Conservation (phyloP, 2,113 vertebrate genomes). For the Grantiella picta region DNA sequence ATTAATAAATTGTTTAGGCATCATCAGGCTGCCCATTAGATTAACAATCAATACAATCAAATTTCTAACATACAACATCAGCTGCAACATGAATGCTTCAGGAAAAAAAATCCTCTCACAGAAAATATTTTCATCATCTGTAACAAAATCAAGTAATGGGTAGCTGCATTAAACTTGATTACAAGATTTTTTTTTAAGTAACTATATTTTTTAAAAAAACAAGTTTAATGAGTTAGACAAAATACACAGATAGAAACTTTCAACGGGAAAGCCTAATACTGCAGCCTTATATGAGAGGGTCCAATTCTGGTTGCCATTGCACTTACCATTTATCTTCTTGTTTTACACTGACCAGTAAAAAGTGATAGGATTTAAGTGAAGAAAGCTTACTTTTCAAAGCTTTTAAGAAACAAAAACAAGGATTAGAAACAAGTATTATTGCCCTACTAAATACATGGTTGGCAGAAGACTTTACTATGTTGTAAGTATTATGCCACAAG, state of each 20-base stretch:
- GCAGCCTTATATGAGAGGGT: background rate
- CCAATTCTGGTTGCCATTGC: background rate
- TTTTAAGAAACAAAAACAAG: constrained; percentile 64
- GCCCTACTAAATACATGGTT: background rate
- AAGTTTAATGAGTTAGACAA: background rate
- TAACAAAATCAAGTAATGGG: background rate
- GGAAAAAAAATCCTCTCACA: background rate
- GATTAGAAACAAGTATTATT: constrained; percentile 36
- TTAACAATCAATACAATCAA: background rate
- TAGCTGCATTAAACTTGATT: background rate
- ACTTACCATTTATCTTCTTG: constrained; percentile 70
- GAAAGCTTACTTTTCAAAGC: constrained; percentile 59
- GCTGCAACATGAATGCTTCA: background rate
- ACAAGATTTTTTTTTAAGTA: background rate
- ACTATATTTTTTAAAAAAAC: background rate
- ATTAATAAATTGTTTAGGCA: background rate
- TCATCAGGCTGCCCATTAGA: background rate
- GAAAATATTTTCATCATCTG: background rate
- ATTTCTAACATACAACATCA: background rate
- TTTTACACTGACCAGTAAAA: constrained; percentile 66
- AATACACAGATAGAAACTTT: background rate
- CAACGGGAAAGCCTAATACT: background rate
- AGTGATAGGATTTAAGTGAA: constrained; percentile 39
- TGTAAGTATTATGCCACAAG: background rate
- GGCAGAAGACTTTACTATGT: background rate